Percentiles rank a stretch among this genome's conserved stretches.
Conservation (phyloP, 2,113 vertebrate genomes). For the Heterocephalus glaber region DNA sequence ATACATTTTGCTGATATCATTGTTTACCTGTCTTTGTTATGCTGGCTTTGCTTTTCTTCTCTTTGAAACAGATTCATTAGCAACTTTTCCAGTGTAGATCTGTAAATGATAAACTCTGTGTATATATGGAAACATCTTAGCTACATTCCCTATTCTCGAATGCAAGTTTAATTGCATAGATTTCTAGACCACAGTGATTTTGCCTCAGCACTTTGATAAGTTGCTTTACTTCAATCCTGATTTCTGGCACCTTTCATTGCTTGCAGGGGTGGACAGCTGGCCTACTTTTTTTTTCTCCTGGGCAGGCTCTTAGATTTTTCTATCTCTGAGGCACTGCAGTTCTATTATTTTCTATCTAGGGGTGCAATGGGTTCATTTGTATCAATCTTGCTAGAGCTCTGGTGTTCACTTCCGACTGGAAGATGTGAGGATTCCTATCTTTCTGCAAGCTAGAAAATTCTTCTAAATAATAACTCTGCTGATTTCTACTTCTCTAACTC, state of each 20-base stretch:
- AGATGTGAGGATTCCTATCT: not conserved
- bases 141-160: not conserved
- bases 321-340: not conserved
- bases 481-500: not conserved
- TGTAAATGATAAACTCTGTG: not conserved
- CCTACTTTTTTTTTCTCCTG: not conserved
- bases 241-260: not conserved
- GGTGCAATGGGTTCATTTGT: not conserved
- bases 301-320: not conserved
- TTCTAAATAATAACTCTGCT: not conserved
- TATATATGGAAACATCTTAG: not conserved
- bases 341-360: not conserved
- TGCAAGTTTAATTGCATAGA: not conserved
- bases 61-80: not conserved
- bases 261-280: not conserved
- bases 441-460: not conserved
- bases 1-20: too few species aligned
- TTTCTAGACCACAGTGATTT: not conserved
- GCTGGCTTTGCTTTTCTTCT: not conserved
- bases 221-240: not conserved
- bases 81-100: not conserved
- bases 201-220: not conserved
- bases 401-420: not conserved
- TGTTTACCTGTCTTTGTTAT: too few species aligned
- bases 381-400: not conserved